Percentiles rank a stretch among this genome's conserved stretches.
These are phyloP conservation scores for Hipposideros armiger DNA, from an alignment of 2,113 vertebrate species.

Conservation along the genomic window DNA sequence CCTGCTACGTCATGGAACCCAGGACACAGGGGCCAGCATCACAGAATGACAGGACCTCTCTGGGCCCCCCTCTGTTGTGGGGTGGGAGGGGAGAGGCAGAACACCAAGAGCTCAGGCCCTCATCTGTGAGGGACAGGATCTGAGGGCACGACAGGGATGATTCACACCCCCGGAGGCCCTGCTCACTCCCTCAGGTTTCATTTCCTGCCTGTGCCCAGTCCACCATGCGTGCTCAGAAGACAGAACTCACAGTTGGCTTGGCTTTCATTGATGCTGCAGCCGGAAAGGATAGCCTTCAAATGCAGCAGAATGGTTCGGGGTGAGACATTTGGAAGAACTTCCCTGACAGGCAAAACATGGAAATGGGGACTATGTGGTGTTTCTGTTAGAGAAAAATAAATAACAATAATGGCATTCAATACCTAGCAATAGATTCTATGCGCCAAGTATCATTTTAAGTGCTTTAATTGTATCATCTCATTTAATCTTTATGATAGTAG, in stretches of 20 bases:
- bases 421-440: neutral
- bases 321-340: constrained; percentile 60
- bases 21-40: neutral
- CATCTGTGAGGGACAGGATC: neutral
- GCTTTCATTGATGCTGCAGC: neutral
- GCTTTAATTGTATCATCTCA: neutral
- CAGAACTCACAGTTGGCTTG: neutral
- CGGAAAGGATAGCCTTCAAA: neutral
- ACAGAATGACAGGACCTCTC: neutral
- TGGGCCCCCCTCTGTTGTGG: neutral
- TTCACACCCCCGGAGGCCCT: neutral
- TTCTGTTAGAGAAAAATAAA: constrained; percentile 30
- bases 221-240: neutral
- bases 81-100: neutral
- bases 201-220: neutral
- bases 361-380: neutral
- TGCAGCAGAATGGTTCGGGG: neutral
- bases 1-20: constrained; percentile 49
- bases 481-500: neutral
- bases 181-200: neutral
- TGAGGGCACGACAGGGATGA: neutral
- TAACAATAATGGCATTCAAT: neutral
- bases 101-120: neutral
- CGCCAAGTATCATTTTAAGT: neutral
- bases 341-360: neutral